Conservation (phyloP, 2,797 vertebrate species). For the Myotis vivesi region DNA sequence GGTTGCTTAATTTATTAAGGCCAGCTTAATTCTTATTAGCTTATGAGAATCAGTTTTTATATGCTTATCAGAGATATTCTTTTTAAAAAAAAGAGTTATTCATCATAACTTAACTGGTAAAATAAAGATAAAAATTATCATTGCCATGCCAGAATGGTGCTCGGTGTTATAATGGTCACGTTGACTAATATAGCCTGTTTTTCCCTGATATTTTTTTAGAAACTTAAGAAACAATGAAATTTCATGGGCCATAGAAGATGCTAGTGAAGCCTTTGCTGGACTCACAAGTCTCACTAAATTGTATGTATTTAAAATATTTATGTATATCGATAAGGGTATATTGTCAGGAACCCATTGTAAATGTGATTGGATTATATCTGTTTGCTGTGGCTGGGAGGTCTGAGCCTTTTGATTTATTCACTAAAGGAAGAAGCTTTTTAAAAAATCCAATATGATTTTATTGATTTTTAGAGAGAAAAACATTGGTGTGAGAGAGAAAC, state of each 20-base stretch:
- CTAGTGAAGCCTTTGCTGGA: slow-evolving; percentile 92
- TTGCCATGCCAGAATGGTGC: background rate
- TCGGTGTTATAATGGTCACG: background rate
- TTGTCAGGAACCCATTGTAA: slow-evolving; percentile 32
- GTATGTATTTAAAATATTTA: slow-evolving; percentile 85
- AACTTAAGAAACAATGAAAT: slow-evolving; percentile 97
- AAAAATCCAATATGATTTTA: background rate
- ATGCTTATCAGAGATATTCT: slow-evolving; percentile 2
- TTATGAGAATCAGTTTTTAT: slow-evolving; percentile 51
- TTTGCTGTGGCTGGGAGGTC: background rate
- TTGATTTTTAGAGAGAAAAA: background rate
- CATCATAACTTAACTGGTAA: background rate
- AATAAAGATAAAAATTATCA: slow-evolving; percentile 1
- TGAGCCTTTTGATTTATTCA: background rate
- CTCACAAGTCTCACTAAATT: slow-evolving; percentile 93
- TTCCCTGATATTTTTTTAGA: slow-evolving; percentile 75
- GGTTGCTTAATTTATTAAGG: slow-evolving; percentile 74
- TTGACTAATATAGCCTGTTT: slow-evolving; percentile 12
- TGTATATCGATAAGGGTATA: background rate
- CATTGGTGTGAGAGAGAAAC: background rate
- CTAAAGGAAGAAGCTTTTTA: background rate
- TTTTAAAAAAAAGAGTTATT: slow-evolving; percentile 19
- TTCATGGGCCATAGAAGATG: slow-evolving; percentile 98
- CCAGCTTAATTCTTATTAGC: slow-evolving; percentile 66
- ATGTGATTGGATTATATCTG: slow-evolving; percentile 33